Evolutionary conservation across 2,797 vertebrate genomes (phyloP).

Genomic region (Loriculus beryllinus): DNA sequence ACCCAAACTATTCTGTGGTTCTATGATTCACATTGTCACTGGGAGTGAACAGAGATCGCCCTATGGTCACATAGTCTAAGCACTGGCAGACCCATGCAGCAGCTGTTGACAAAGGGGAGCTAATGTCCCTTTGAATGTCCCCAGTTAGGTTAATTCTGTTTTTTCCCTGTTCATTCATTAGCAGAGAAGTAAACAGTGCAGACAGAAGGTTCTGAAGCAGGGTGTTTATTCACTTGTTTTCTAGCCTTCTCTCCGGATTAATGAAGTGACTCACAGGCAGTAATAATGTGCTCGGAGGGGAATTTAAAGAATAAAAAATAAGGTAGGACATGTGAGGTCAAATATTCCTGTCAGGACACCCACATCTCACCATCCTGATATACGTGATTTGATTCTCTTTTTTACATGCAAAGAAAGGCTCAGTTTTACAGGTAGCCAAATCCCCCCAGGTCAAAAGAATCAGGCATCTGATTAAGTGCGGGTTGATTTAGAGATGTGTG

Average conservation of each 20-base stretch:
- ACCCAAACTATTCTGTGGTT: background rate
- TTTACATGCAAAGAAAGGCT: background rate
- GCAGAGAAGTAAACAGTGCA: constrained; percentile 40
- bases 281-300: background rate
- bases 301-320: background rate
- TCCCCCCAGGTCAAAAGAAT: background rate
- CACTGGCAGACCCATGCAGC: background rate
- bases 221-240: constrained; percentile 64
- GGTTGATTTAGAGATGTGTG: background rate
- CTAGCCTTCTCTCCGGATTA: constrained; percentile 24
- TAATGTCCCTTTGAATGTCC: constrained; percentile 37
- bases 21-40: background rate
- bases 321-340: background rate
- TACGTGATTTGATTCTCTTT: background rate
- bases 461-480: background rate
- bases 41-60: background rate
- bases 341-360: constrained; percentile 6
- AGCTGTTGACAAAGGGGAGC: background rate
- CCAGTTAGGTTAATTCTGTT: constrained; percentile 19
- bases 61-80: background rate
- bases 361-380: background rate
- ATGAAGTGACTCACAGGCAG: constrained; percentile 57
- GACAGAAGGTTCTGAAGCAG: constrained; percentile 50
- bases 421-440: background rate
- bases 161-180: constrained; percentile 61